Evolutionary conservation across 2,888 invertebrate genomes (phyloP).

Genomic region (Trissoscelio sp.): DNA sequence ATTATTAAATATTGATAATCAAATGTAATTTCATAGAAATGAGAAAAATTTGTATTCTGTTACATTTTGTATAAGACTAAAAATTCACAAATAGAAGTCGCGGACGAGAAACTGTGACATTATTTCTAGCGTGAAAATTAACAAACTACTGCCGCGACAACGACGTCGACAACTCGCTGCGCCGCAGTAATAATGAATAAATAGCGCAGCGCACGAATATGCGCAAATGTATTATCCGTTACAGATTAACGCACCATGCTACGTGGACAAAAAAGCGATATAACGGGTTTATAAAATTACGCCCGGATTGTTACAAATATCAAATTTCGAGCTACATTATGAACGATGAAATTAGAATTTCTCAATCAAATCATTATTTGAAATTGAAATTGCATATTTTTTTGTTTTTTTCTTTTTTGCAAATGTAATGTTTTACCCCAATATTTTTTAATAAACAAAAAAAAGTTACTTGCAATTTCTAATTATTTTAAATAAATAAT

Average conservation of each 20-base stretch:
- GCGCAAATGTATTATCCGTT: conserved; percentile 46
- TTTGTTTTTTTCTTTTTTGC: too few relatives aligned
- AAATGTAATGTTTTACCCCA: too few relatives aligned
- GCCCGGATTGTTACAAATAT: conserved; percentile 41
- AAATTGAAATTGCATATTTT: too few relatives aligned
- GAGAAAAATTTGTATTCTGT: too few relatives aligned
- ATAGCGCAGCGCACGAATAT: conserved; percentile 23
- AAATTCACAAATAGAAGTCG: conserved; percentile 27
- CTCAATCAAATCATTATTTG: too few relatives aligned
- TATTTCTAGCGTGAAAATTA: conserved; percentile 57
- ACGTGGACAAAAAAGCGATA: conserved; percentile 20
- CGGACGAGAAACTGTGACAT: conserved; percentile 37
- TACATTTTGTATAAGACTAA: conserved; percentile 26
- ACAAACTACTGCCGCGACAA: conserved; percentile 25
- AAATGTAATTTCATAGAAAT: too few relatives aligned
- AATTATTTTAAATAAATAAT: too few relatives aligned
- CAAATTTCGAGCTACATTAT: neutral
- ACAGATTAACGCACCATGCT: conserved; percentile 38
- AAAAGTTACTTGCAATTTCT: too few relatives aligned
- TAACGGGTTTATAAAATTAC: conserved; percentile 45
- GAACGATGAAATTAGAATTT: neutral
- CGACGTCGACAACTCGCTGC: conserved; percentile 32
- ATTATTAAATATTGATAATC: too few relatives aligned
- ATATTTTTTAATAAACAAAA: too few relatives aligned
- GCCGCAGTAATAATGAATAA: conserved; percentile 54